These are phyloP conservation scores for Drosophila varians DNA, from an alignment of 1,140 invertebrate genomes.

Conservation along the genomic window DNA sequence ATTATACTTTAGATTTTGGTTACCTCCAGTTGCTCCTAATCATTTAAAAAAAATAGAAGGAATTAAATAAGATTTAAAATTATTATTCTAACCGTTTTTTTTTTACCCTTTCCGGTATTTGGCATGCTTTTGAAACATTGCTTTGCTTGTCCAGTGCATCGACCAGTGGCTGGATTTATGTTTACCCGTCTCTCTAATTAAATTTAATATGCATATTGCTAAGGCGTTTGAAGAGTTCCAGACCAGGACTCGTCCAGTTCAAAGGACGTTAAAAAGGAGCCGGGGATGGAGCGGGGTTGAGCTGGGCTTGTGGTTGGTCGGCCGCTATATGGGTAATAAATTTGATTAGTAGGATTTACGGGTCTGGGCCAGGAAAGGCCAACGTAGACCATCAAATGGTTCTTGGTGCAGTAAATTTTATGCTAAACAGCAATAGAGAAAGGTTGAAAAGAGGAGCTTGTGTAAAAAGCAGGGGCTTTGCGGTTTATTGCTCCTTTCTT, in stretches of 20 bases:
- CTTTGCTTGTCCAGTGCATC: neutral
- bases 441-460: slow-evolving; percentile 3
- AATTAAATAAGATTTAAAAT: neutral
- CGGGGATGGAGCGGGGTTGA: neutral
- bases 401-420: slow-evolving; percentile 78
- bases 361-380: slow-evolving; percentile 42
- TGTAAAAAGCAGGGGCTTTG: slow-evolving; percentile 2
- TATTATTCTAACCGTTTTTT: neutral
- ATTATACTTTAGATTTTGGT: neutral
- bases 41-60: neutral
- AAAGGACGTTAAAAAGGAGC: slow-evolving; percentile 1
- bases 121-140: slow-evolving; percentile 26
- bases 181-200: slow-evolving; percentile 75
- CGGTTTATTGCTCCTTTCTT: slow-evolving; percentile 8
- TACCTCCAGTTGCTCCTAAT: neutral
- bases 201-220: slow-evolving; percentile 81
- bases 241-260: slow-evolving; percentile 9
- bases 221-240: slow-evolving; percentile 55
- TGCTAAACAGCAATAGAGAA: slow-evolving; percentile 60
- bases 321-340: slow-evolving; percentile 65
- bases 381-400: slow-evolving; percentile 57
- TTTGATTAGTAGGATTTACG: slow-evolving; percentile 80
- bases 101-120: neutral
- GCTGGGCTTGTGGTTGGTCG: slow-evolving; percentile 49
- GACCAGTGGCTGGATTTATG: slow-evolving; percentile 67